Conservation (phyloP, 2,797 vertebrate species). For the Jordanella pulchra region DNA sequence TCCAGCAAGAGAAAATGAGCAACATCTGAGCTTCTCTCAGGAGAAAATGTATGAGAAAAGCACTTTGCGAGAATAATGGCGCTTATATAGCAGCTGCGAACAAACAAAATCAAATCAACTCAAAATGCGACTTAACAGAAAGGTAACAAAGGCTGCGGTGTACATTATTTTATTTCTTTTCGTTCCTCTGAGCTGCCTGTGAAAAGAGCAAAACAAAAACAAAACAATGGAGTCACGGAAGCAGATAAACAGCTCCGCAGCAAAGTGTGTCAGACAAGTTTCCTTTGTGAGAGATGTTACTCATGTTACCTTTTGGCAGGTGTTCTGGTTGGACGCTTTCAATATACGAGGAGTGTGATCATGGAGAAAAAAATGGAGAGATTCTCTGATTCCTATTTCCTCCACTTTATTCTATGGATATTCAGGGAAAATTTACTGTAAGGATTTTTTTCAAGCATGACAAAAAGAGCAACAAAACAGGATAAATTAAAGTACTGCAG, state of each 20-base stretch:
- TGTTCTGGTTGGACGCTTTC: constrained; percentile 4
- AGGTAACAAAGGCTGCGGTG: constrained; percentile 13
- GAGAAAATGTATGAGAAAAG: constrained; percentile 28
- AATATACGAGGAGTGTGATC: not conserved
- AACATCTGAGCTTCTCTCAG: constrained; percentile 34
- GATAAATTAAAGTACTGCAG: not conserved
- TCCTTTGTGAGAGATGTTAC: constrained; percentile 13
- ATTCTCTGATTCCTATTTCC: not conserved
- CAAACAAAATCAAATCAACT: constrained; percentile 26
- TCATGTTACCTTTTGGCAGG: constrained; percentile 21
- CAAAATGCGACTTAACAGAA: constrained; percentile 31
- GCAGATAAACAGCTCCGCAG: constrained; percentile 16
- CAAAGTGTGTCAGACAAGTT: constrained; percentile 4
- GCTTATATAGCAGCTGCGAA: constrained; percentile 9
- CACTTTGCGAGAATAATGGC: constrained; percentile 14
- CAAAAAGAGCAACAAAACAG: not conserved
- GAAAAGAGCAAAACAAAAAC: constrained; percentile 5
- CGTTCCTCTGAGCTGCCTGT: constrained; percentile 6
- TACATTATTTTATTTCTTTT: not conserved
- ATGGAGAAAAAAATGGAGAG: not conserved
- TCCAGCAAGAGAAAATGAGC: constrained; percentile 15
- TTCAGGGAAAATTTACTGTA: not conserved
- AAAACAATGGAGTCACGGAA: constrained; percentile 21
- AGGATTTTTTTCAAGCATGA: not conserved
- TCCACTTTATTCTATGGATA: not conserved